These are phyloP conservation scores for Apamea monoglypha DNA, from an alignment of 2,888 invertebrate genomes.

Conservation along the genomic window DNA sequence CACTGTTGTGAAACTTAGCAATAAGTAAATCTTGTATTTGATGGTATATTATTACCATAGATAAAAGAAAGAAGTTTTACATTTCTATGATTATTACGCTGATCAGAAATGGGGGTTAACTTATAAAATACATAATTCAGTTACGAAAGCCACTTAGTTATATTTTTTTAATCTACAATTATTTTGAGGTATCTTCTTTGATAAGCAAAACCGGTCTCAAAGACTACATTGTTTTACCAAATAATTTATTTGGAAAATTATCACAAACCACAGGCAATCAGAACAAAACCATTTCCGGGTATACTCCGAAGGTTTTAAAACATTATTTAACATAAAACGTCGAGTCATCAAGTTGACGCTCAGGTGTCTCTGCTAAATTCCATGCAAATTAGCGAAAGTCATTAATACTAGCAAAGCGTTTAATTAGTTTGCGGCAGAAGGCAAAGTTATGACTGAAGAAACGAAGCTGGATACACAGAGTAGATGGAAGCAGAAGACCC, in stretches of 20 bases:
- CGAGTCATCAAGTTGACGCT: conserved; percentile 17
- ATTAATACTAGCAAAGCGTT: conserved; percentile 65
- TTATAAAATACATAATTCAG: too few species aligned
- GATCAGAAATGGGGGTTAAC: too few species aligned
- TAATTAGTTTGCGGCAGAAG: conserved; percentile 35
- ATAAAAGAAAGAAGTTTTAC: too few species aligned
- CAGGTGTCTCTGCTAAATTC: conserved; percentile 35
- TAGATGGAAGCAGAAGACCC: conserved; percentile 2
- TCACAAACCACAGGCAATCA: not conserved
- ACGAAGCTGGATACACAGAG: conserved; percentile 2
- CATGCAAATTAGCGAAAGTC: conserved; percentile 48
- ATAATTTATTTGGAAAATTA: not conserved
- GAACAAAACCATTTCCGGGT: not conserved
- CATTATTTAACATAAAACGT: conserved; percentile 15
- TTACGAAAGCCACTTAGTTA: too few species aligned
- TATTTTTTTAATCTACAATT: too few species aligned
- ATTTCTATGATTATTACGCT: too few species aligned
- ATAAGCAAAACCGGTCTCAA: too few species aligned
- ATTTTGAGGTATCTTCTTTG: too few species aligned
- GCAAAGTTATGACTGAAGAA: conserved; percentile 17
- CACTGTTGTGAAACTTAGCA: conserved; percentile 13
- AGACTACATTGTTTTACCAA: too few species aligned
- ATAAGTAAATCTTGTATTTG: conserved; percentile 1
- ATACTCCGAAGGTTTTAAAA: not conserved
- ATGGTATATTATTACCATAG: too few species aligned